phyloP scores from a whole-genome alignment of 2,888 invertebrate genomes.

The Microctonus hyperodae region DNA sequence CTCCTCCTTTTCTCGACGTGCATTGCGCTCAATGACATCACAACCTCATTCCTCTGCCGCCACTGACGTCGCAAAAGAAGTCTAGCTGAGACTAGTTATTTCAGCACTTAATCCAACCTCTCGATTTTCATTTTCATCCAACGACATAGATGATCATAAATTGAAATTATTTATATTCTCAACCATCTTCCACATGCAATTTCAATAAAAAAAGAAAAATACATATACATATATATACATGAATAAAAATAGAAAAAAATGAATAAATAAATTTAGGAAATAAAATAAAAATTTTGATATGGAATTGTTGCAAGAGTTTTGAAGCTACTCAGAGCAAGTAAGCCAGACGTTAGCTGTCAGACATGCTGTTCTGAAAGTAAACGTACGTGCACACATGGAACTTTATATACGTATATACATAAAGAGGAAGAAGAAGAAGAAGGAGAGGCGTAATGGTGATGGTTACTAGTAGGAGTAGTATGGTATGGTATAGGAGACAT shows the following conservation, averaged over 20 bases:
- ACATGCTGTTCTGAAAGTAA: constrained; percentile 29
- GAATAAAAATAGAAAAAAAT: not conserved
- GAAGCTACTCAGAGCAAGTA: constrained; percentile 20
- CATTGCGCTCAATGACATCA: constrained; percentile 30
- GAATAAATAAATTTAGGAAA: not conserved
- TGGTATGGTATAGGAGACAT: constrained; percentile 27
- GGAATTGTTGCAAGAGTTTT: constrained; percentile 13
- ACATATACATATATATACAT: too few relatives aligned
- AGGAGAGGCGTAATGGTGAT: not conserved
- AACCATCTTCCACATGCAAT: too few relatives aligned
- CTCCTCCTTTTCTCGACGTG: constrained; percentile 44
- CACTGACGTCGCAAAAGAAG: not conserved
- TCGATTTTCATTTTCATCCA: not conserved
- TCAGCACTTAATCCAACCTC: not conserved
- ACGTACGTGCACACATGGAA: constrained; percentile 11
- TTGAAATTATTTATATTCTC: not conserved
- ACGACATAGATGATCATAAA: not conserved
- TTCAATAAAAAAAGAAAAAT: too few relatives aligned
- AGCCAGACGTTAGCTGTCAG: constrained; percentile 28
- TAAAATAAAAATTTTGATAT: not conserved
- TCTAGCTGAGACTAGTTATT: not conserved
- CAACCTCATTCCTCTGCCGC: not conserved
- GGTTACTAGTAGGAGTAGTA: not conserved
- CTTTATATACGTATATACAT: not conserved
- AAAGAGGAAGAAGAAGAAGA: too few relatives aligned